Conservation (phyloP, 23 tunicate species). For the Corella eumyota region DNA sequence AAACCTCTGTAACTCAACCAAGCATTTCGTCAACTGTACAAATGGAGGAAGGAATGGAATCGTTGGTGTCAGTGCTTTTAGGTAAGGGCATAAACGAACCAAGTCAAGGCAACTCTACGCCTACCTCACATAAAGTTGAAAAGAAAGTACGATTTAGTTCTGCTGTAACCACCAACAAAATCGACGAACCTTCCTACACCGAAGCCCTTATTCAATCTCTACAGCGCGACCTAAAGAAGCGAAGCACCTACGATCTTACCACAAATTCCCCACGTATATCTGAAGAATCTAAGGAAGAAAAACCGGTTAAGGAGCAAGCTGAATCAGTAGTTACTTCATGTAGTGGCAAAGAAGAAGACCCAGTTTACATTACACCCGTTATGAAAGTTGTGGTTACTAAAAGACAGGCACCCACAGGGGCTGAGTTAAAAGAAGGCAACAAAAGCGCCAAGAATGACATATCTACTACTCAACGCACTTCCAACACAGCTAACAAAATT, state of each 20-base stretch:
- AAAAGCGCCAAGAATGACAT: slow-evolving; percentile 3
- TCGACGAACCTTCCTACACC: slow-evolving; percentile 66
- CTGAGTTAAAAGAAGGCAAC: slow-evolving; percentile 4
- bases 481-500: slow-evolving; percentile 27
- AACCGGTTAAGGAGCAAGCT: no score
- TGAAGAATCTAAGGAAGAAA: slow-evolving; percentile 8
- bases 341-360: slow-evolving; percentile 26
- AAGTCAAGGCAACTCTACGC: background rate
- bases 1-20: background rate
- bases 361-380: slow-evolving; percentile 48
- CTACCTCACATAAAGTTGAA: slow-evolving; percentile 16
- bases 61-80: slow-evolving; percentile 12
- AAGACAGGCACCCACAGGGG: slow-evolving; percentile 30
- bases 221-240: slow-evolving; percentile 20
- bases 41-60: slow-evolving; percentile 10
- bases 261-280: background rate
- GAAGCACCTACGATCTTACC: slow-evolving; percentile 3
- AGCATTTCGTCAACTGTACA: background rate
- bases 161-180: slow-evolving; percentile 53
- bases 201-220: slow-evolving; percentile 38
- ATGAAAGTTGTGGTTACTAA: slow-evolving; percentile 80
- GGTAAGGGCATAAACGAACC: background rate
- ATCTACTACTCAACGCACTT: slow-evolving; percentile 11
- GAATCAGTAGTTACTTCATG: slow-evolving; percentile 4
- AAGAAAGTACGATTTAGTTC: slow-evolving; percentile 73